These are phyloP conservation scores for Bacillus rossius DNA, from an alignment of 1,140 invertebrate genomes.

Conservation along the genomic window DNA sequence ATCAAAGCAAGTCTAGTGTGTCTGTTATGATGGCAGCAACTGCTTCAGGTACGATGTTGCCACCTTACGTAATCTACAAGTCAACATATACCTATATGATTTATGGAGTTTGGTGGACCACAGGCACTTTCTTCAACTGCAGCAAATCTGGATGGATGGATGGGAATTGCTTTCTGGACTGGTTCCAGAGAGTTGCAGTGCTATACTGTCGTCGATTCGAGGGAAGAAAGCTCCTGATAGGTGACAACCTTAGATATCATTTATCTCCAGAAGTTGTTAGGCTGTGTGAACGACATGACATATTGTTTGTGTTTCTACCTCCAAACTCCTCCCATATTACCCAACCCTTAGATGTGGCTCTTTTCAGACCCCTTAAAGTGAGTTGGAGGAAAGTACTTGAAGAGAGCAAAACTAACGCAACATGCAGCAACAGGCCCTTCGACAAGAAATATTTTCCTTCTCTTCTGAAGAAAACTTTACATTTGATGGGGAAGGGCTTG, in stretches of 20 bases:
- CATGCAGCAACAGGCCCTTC: too few species aligned
- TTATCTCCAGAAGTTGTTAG: slow-evolving; percentile 25
- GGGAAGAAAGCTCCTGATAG: slow-evolving; percentile 36
- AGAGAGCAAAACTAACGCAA: too few species aligned
- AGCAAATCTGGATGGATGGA: slow-evolving; percentile 26
- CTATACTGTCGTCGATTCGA: slow-evolving; percentile 13
- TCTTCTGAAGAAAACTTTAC: too few species aligned
- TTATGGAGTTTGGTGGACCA: slow-evolving; percentile 22
- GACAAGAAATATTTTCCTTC: too few species aligned
- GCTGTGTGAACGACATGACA: slow-evolving; percentile 24
- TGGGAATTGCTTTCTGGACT: slow-evolving; percentile 27
- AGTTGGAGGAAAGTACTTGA: too few species aligned
- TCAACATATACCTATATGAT: slow-evolving; percentile 11
- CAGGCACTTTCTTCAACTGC: slow-evolving; percentile 12
- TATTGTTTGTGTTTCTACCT: slow-evolving; percentile 33
- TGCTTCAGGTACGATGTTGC: slow-evolving; percentile 18
- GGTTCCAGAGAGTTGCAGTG: slow-evolving; percentile 24
- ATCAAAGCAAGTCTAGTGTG: slow-evolving; percentile 31
- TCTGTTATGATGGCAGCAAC: slow-evolving; percentile 35
- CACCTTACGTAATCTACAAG: slow-evolving; percentile 20
- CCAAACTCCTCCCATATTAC: slow-evolving; percentile 33
- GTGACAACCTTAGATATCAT: slow-evolving; percentile 38
- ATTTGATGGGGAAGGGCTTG: too few species aligned
- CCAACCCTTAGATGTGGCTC: too few species aligned
- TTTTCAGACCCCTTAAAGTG: too few species aligned